These are phyloP conservation scores for Synchiropus splendidus DNA, from an alignment of 2,113 vertebrate genomes.

Conservation along the genomic window DNA sequence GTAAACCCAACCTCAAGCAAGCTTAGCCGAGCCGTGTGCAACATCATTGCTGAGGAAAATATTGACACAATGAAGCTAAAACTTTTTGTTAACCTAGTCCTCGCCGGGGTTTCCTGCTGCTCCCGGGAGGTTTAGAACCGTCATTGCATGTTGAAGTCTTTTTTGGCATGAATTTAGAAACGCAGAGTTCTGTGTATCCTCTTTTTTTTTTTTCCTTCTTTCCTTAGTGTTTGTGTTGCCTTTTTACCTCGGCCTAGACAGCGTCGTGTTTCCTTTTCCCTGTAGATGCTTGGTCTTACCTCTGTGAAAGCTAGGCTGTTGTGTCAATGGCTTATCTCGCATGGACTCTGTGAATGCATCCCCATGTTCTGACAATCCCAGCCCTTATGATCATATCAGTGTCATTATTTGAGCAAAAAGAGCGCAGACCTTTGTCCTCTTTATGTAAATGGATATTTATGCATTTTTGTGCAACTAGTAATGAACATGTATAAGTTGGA, in stretches of 20 bases:
- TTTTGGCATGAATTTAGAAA: slow-evolving; percentile 64
- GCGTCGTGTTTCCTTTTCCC: slow-evolving; percentile 50
- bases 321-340: slow-evolving; percentile 61
- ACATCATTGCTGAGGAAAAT: slow-evolving; percentile 34
- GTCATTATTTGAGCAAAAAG: slow-evolving; percentile 61
- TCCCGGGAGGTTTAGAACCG: slow-evolving; percentile 42
- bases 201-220: too few relatives aligned
- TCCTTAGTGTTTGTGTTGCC: slow-evolving; percentile 55
- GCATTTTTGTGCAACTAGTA: slow-evolving; percentile 66
- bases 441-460: slow-evolving; percentile 66
- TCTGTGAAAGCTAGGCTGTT: slow-evolving; percentile 61
- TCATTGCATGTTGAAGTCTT: slow-evolving; percentile 65
- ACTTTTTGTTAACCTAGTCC: slow-evolving; percentile 40
- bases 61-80: slow-evolving; percentile 23
- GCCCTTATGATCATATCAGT: slow-evolving; percentile 51
- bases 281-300: slow-evolving; percentile 57
- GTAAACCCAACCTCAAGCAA: slow-evolving; percentile 15
- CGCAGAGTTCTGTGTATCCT: slow-evolving; percentile 59
- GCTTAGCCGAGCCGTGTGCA: slow-evolving; percentile 26
- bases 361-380: slow-evolving; percentile 50
- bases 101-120: slow-evolving; percentile 23
- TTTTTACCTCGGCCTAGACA: slow-evolving; percentile 44
- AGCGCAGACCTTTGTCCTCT: slow-evolving; percentile 56
- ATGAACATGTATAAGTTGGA: slow-evolving; percentile 66
- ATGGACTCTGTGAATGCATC: slow-evolving; percentile 62